Conservation (phyloP, 2,797 vertebrate genomes). For the Onychomys arenicola region DNA sequence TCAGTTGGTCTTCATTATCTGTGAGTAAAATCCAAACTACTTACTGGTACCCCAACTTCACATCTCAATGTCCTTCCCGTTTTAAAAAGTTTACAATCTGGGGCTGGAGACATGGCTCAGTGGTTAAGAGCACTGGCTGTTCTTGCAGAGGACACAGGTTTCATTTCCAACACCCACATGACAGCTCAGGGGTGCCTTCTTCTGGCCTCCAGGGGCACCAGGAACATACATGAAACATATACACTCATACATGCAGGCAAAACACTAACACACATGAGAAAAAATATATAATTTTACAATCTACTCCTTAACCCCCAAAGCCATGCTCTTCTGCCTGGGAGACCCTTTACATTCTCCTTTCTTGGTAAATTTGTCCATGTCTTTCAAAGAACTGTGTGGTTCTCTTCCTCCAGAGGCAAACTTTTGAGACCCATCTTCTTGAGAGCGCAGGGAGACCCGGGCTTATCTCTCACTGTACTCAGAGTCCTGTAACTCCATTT, state of each 20-base stretch:
- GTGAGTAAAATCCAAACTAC: constrained; percentile 44
- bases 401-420: not conserved
- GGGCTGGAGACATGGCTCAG: not conserved
- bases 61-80: not conserved
- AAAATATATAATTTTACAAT: not conserved
- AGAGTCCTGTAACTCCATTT: not conserved
- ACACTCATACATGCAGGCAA: not conserved
- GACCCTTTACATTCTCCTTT: not conserved
- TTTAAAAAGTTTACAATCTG: not conserved
- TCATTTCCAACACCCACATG: not conserved
- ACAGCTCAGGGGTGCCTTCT: not conserved
- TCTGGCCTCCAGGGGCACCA: not conserved
- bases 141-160: not conserved
- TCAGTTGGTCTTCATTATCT: not conserved
- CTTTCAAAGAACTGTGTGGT: not conserved
- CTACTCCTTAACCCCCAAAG: not conserved
- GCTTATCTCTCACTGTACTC: not conserved
- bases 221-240: not conserved
- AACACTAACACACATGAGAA: not conserved
- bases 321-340: not conserved
- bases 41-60: constrained; percentile 32
- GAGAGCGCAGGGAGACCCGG: not conserved
- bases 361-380: constrained; percentile 12
- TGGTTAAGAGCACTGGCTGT: not conserved
- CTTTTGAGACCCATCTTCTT: not conserved